Conservation (phyloP, 2,888 invertebrate species). For the Lasioglossum morio region DNA sequence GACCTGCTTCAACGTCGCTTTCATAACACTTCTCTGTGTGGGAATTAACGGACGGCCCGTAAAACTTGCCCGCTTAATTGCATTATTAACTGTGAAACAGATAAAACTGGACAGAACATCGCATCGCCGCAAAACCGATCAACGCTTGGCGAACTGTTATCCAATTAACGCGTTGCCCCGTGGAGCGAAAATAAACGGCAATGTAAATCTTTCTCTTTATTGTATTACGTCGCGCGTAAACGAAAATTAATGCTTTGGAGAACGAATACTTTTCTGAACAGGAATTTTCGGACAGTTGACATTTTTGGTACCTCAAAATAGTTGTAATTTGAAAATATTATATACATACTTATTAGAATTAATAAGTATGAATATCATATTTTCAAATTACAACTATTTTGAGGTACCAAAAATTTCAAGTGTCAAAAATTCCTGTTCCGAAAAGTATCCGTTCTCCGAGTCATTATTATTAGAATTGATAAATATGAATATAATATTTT, state of each 20-base stretch:
- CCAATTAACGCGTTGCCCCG: not conserved
- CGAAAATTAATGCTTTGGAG: not conserved
- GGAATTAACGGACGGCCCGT: not conserved
- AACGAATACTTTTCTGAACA: too few relatives aligned
- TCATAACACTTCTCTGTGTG: constrained; percentile 19
- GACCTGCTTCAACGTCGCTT: constrained; percentile 48
- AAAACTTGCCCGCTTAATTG: constrained; percentile 6
- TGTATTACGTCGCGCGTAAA: not conserved
- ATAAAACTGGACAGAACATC: constrained; percentile 7
- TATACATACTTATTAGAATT: too few relatives aligned
- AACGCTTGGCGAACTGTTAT: not conserved
- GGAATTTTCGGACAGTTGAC: not conserved
- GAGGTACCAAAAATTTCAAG: too few relatives aligned
- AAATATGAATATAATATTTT: too few relatives aligned
- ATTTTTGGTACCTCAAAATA: not conserved
- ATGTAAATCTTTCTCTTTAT: not conserved
- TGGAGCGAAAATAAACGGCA: not conserved
- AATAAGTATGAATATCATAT: too few relatives aligned
- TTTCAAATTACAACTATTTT: too few relatives aligned
- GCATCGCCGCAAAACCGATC: not conserved
- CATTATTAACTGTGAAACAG: constrained; percentile 18
- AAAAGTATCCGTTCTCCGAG: too few relatives aligned
- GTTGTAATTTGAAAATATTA: too few relatives aligned
- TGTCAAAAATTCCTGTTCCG: too few relatives aligned
- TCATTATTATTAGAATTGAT: too few relatives aligned